Evolutionary conservation across 2,888 invertebrate species (phyloP).

Genomic region (Machimus rusticus): DNA sequence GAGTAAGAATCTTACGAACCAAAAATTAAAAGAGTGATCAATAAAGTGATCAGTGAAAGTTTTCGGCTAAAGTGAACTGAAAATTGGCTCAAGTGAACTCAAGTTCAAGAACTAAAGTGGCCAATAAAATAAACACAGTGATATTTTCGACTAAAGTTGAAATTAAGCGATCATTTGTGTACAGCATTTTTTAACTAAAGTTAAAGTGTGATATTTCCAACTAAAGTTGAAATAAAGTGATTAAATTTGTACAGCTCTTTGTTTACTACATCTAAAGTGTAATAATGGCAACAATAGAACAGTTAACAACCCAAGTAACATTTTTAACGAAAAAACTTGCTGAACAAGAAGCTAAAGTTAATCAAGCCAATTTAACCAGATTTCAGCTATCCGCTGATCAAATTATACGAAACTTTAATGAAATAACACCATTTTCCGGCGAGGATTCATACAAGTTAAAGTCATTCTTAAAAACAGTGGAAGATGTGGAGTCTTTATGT

Average conservation of each 20-base stretch:
- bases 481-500: background rate
- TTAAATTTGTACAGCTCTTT: background rate
- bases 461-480: background rate
- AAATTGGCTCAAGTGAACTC: background rate
- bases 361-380: background rate
- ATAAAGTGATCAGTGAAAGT: background rate
- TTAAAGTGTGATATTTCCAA: too few species aligned
- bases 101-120: background rate
- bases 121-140: background rate
- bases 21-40: background rate
- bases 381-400: background rate
- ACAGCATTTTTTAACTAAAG: too few species aligned
- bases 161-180: too few species aligned
- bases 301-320: background rate
- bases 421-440: constrained; percentile 12
- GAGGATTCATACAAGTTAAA: constrained; percentile 19
- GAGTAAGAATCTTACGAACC: background rate
- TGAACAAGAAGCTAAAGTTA: background rate
- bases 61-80: background rate
- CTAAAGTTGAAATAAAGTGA: background rate
- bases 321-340: background rate
- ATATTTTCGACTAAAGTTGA: background rate
- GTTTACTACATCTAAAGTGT: background rate
- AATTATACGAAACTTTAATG: constrained; percentile 27
- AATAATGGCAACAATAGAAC: background rate